Conservation (phyloP, 2,888 invertebrate species). For the Volucella inanis region DNA sequence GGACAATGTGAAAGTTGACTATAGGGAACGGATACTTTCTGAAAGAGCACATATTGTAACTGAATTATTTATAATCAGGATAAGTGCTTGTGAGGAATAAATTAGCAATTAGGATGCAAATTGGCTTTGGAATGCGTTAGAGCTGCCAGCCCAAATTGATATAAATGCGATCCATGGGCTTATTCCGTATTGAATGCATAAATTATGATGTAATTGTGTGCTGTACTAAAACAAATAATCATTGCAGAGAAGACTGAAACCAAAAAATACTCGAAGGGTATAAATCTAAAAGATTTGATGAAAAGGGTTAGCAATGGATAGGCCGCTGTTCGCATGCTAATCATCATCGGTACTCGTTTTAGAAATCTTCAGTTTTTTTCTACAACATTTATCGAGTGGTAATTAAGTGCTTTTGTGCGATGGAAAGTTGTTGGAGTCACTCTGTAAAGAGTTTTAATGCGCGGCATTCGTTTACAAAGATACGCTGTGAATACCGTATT, state of each 20-base stretch:
- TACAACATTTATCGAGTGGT: neutral
- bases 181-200: neutral
- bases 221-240: neutral
- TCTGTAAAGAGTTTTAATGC: no score
- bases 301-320: neutral
- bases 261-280: neutral
- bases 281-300: no score
- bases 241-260: neutral
- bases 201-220: slow-evolving; percentile 1
- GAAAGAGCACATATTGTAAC: slow-evolving; percentile 38
- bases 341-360: neutral
- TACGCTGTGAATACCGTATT: no score
- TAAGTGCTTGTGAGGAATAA: slow-evolving; percentile 56
- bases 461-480: no score
- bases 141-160: slow-evolving; percentile 19
- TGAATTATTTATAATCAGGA: slow-evolving; percentile 65
- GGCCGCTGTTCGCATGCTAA: neutral
- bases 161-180: neutral
- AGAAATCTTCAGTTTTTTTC: neutral
- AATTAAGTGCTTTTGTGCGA: no score
- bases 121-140: slow-evolving; percentile 38
- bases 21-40: slow-evolving; percentile 30
- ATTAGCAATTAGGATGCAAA: slow-evolving; percentile 72
- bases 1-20: neutral
- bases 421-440: no score